phyloP scores from a whole-genome alignment of 2,113 vertebrate species.

The Mustelus asterias region DNA sequence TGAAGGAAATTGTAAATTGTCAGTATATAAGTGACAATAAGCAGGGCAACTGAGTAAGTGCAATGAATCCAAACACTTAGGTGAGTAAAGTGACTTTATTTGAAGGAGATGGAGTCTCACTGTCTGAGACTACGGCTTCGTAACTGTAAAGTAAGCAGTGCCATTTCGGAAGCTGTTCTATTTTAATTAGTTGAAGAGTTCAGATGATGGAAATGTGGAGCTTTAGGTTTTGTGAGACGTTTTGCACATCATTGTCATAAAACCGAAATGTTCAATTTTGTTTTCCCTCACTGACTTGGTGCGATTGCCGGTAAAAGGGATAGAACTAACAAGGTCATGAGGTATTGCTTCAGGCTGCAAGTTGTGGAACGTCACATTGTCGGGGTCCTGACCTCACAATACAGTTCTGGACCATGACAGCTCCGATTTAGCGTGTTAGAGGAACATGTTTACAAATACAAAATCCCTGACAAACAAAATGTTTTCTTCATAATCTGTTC shows the following conservation, averaged over 20 bases:
- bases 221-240: neutral
- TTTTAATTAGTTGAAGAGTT: neutral
- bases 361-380: neutral
- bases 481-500: neutral
- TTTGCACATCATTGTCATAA: neutral
- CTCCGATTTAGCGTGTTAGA: neutral
- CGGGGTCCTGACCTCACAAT: neutral
- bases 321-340: neutral
- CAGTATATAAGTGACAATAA: neutral
- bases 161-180: neutral
- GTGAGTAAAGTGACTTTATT: constrained; percentile 31
- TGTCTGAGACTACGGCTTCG: neutral
- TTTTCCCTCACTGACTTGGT: neutral
- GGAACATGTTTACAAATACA: neutral
- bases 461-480: neutral
- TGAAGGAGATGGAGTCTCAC: constrained; percentile 23
- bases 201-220: neutral
- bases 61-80: constrained; percentile 1
- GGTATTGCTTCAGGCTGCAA: neutral
- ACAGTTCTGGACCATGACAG: neutral
- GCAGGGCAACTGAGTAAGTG: neutral
- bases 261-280: neutral
- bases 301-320: neutral
- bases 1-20: neutral
- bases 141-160: neutral